These are phyloP conservation scores for Macaria liturata DNA, from an alignment of 2,888 invertebrate genomes.

Conservation along the genomic window DNA sequence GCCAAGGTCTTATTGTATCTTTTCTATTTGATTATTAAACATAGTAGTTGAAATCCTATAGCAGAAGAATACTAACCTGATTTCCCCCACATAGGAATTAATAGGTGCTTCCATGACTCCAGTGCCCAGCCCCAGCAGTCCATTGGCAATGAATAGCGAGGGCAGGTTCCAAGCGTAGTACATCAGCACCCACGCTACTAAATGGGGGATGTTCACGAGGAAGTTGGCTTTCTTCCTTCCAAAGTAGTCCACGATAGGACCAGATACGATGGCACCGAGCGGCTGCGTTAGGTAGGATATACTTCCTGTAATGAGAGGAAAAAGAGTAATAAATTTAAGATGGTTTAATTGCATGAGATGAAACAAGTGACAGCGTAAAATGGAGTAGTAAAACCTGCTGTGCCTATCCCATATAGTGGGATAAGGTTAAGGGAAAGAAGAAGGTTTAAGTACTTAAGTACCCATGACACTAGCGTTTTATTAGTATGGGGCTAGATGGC, in stretches of 20 bases:
- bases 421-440: no score
- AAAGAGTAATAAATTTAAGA: no score
- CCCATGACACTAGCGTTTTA: no score
- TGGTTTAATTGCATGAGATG: no score
- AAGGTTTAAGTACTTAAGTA: no score
- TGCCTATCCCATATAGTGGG: no score
- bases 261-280: slow-evolving; percentile 79
- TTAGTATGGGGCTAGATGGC: no score
- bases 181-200: slow-evolving; percentile 80
- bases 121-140: slow-evolving; percentile 79
- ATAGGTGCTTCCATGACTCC: slow-evolving; percentile 85
- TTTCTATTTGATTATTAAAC: no score
- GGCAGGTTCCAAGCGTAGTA: slow-evolving; percentile 72
- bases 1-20: no score
- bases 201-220: slow-evolving; percentile 80
- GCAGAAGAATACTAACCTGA: slow-evolving; percentile 57
- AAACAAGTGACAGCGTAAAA: no score
- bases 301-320: slow-evolving; percentile 66
- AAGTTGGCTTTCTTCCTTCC: slow-evolving; percentile 82
- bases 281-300: slow-evolving; percentile 82
- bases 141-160: slow-evolving; percentile 73
- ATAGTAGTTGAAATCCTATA: no score
- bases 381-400: no score
- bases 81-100: slow-evolving; percentile 83
- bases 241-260: slow-evolving; percentile 78